Percentiles rank a stretch among this genome's conserved stretches.
phyloP scores from a whole-genome alignment of 2,888 invertebrate genomes.

The Chirona hameri region DNA sequence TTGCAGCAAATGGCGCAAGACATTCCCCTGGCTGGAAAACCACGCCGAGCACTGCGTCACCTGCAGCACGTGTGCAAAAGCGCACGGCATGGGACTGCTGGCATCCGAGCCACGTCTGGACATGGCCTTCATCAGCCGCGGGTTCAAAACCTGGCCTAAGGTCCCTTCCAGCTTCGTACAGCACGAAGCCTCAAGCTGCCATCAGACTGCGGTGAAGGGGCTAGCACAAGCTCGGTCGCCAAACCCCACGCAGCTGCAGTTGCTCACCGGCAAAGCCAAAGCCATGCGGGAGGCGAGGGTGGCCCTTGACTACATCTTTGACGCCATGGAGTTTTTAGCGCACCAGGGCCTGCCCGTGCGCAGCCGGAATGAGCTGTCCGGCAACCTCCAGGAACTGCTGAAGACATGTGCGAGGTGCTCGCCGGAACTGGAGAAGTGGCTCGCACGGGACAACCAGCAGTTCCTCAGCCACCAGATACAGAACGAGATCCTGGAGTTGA shows the following conservation, averaged over 20 bases:
- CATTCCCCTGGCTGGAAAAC: neutral
- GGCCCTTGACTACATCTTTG: neutral
- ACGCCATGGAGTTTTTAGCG: neutral
- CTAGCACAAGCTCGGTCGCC: neutral
- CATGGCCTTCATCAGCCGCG: neutral
- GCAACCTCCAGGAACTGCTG: neutral
- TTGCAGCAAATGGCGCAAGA: neutral
- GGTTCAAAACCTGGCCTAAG: neutral
- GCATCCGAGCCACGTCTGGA: neutral
- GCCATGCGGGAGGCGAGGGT: neutral
- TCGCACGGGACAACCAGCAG: neutral
- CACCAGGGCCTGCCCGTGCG: neutral
- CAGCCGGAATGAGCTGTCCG: neutral
- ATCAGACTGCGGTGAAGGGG: neutral
- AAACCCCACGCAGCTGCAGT: neutral
- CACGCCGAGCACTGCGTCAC: neutral
- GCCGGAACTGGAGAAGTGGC: neutral
- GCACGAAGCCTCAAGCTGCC: neutral
- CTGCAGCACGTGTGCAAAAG: neutral
- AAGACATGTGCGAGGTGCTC: neutral
- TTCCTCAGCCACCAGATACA: neutral
- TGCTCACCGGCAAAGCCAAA: neutral
- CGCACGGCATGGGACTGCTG: neutral
- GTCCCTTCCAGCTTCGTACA: neutral
- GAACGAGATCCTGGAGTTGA: neutral